Evolutionary conservation across 2,888 invertebrate species (phyloP), one percentile per base, ranked within the genome.

Genomic region (Plutella xylostella): DNA sequence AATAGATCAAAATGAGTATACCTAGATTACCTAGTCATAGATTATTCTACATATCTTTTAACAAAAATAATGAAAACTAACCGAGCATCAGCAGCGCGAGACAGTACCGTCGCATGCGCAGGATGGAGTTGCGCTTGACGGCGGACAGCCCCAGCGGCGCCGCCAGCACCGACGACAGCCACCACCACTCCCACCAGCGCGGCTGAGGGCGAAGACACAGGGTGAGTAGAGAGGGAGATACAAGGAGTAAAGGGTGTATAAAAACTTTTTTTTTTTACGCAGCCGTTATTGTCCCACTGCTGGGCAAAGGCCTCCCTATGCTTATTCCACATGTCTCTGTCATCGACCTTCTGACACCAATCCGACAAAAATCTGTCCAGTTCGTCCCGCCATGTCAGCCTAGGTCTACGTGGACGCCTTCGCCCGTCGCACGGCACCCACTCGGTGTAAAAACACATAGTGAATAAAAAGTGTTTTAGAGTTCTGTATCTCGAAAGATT

Each of bases 141-240:
- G 97, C 94, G 25, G 93, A 89, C 43, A 97, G 84, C 4, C 94
- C 97, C 47, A 96, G 80, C 72, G 96, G 91, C 12, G 94, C 93
- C 31, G 94, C 86, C 25, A 94, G 71, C 46, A 96, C 80, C 57
- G 96, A 96, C 18, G 90, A 75, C 55, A 94, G 90, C 97, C 97
- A 98, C 58, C 93, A 87, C 72, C 96, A 97, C 75, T 98, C 97
- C 97, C 97, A 98, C 79, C 90, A 88, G 39, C 93, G 77, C 1
- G 95, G 94, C 89, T 92, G 79, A 45, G 86, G 87, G 48, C 46
- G 22, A 48, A 46, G 46, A 51, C 44, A 50, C 31, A 1, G 2
- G 4, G 17, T 4, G 18, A 25, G 9, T 9, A 25, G 6, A 25
- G n/a, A n/a, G n/a, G n/a, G n/a, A n/a, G n/a, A n/a, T n/a, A n/a